Evolutionary conservation across 2,888 invertebrate species (phyloP), one percentile per base, ranked within the genome.

Genomic region (Mesorhabditis spiculigera): DNA sequence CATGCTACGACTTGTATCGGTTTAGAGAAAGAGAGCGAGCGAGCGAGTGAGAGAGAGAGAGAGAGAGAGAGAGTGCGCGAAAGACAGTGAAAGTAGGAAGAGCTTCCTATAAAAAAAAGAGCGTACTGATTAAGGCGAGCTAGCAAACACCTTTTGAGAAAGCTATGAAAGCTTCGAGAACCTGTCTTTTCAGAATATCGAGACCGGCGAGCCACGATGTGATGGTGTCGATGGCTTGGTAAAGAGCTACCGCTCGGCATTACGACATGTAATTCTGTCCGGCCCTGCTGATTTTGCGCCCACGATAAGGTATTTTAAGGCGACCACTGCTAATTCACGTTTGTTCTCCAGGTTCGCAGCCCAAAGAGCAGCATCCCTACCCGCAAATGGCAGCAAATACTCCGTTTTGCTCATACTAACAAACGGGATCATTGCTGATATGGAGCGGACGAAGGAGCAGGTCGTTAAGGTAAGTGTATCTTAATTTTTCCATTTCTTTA

Each of bases 261-360:
- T 90, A 58, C 81, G 86, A 66, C 86, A 87, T 71, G 88, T 90
- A 4, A 76, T 79, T 77, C 85, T 90, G 16, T 89, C 87, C 78
- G 89, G 90, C 4, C 90, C 90, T 5, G 90, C 90, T 10, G 90
- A 90, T 81, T 90, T 90, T 82, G 87, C 90, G 8, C 90, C 90
- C 3, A 87, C 89, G 45, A 88, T 90, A 65, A 88, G 88, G 74
- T 89, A 89, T 81, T 86, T 87, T 16, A 8, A 63, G 16, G 13
- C n/a, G 28, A 65, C 66, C 41, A 65, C 58, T 6, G 68, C 65
- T 6, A n/a, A n/a, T 61, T 6, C 50, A 50, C 67, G 28, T 58
- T 50, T 8, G 16, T 4, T 50, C 50, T 65, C 5, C 28, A 74
- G 79, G 45, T 72, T 80, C 43, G 81, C 82, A 3, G 81, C 81